These are phyloP conservation scores for Gymnocypris eckloni DNA, from an alignment of 2,797 vertebrate genomes.

Conservation along the genomic window DNA sequence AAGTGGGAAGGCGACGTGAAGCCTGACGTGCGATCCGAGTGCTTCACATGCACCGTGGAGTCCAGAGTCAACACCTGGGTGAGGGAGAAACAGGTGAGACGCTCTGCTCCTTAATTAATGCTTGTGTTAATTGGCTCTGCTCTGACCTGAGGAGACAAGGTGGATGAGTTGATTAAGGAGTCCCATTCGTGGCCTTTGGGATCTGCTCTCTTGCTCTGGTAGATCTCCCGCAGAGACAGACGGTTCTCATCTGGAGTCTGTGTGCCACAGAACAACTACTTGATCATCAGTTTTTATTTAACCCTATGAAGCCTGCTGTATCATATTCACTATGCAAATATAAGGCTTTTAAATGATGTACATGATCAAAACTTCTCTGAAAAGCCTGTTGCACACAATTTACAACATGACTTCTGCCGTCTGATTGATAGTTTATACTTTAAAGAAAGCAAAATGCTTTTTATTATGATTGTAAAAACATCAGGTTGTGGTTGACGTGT, in stretches of 20 bases:
- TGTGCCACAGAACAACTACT: conserved; percentile 43
- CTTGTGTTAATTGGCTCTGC: not conserved
- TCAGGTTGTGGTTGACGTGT: not conserved
- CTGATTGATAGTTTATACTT: not conserved
- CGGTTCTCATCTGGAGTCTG: conserved; percentile 78
- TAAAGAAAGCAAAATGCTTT: not conserved
- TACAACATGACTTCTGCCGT: not conserved
- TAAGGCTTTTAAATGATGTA: not conserved
- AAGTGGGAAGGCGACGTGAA: conserved; percentile 74
- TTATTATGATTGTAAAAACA: not conserved
- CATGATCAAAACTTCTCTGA: not conserved
- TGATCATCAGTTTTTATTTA: not conserved
- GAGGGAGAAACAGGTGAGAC: conserved; percentile 40
- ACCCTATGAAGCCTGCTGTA: too few relatives aligned
- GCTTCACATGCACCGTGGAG: conserved; percentile 80
- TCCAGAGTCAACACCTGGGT: conserved; percentile 85
- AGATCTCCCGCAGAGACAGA: conserved; percentile 88
- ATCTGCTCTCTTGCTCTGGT: conserved; percentile 82
- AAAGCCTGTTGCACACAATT: not conserved
- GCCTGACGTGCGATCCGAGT: conserved; percentile 77
- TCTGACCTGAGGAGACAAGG: conserved; percentile 84
- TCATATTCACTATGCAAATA: not conserved
- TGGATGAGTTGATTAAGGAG: conserved; percentile 74
- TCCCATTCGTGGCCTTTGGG: conserved; percentile 78
- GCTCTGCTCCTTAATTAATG: too few relatives aligned